Percentiles rank a stretch among this genome's conserved stretches.
Conservation (phyloP, 2,888 invertebrate species). For the Drosophila basisetae region DNA sequence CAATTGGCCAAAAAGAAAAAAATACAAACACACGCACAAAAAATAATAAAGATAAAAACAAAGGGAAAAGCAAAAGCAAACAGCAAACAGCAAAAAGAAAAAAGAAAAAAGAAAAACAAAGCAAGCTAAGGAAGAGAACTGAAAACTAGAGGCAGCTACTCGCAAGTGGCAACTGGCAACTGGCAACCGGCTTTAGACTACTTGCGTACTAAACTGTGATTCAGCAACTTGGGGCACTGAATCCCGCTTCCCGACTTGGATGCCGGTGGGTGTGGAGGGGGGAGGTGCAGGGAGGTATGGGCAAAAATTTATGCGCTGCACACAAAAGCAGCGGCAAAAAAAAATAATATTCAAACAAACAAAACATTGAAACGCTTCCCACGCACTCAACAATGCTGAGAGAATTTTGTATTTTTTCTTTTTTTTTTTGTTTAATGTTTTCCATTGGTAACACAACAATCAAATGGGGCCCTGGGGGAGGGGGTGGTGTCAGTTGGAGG, state of each 20-base stretch:
- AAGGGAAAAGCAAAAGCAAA: background rate
- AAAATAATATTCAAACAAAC: conserved; percentile 52
- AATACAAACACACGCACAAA: background rate
- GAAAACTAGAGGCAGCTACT: conserved; percentile 18
- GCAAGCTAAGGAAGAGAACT: conserved; percentile 1
- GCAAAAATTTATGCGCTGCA: conserved; percentile 51
- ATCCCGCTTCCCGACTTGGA: background rate
- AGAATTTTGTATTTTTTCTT: conserved; percentile 58
- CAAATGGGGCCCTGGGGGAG: conserved; percentile 27
- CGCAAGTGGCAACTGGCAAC: background rate
- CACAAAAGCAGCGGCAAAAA: conserved; percentile 41
- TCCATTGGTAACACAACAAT: conserved; percentile 67
- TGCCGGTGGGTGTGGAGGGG: background rate
- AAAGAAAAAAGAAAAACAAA: background rate
- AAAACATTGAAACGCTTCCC: conserved; percentile 76
- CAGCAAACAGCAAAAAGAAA: background rate
- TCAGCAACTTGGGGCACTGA: conserved; percentile 20
- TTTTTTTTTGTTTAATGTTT: conserved; percentile 47
- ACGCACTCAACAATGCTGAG: conserved; percentile 73
- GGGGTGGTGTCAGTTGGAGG: background rate
- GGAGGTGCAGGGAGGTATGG: conserved; percentile 13
- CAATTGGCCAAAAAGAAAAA: conserved; percentile 41
- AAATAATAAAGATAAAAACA: background rate
- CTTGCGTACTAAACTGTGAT: conserved; percentile 39
- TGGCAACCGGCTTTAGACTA: conserved; percentile 30